A percentile compares a stretch with the other conserved stretches of the same genome.
phyloP scores from a whole-genome alignment of 2,888 invertebrate genomes.

The Andricus curvator region DNA sequence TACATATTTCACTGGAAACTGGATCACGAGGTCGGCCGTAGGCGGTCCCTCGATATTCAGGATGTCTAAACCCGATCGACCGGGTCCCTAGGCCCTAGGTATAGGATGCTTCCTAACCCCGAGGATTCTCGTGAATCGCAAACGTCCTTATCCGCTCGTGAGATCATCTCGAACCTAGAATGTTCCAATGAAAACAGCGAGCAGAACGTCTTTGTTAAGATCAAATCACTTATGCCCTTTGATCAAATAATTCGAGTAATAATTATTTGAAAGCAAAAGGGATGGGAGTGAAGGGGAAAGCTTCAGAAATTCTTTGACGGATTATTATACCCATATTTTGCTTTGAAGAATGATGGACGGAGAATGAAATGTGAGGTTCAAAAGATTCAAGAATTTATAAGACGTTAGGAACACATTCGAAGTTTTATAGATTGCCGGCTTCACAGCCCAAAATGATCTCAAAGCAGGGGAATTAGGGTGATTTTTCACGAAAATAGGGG shows the following conservation, averaged over 20 bases:
- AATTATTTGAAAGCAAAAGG: slow-evolving; percentile 13
- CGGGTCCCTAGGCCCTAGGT: slow-evolving; percentile 25
- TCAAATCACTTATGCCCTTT: slow-evolving; percentile 26
- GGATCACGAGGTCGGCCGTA: slow-evolving; percentile 49
- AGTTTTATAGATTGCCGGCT: too few species aligned
- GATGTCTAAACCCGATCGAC: slow-evolving; percentile 45
- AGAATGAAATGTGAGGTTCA: background rate
- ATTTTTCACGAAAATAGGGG: too few species aligned
- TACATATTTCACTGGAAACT: slow-evolving; percentile 41
- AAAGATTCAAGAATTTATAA: background rate
- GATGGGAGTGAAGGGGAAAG: background rate
- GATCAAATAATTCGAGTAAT: slow-evolving; percentile 11
- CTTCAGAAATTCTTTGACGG: background rate
- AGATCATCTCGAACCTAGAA: slow-evolving; percentile 38
- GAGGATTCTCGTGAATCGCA: slow-evolving; percentile 37
- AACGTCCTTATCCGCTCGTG: slow-evolving; percentile 37
- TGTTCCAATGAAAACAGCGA: slow-evolving; percentile 22
- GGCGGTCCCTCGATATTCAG: slow-evolving; percentile 46
- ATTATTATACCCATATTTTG: slow-evolving; percentile 1
- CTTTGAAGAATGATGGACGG: background rate
- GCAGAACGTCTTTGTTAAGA: slow-evolving; percentile 32
- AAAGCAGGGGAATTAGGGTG: too few species aligned
- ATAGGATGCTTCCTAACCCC: slow-evolving; percentile 27
- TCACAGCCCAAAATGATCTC: too few species aligned
- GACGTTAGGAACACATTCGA: background rate